Base-by-base conservation (phyloP, 2,888 invertebrate species). In the Agrypnus murinus region DNA sequence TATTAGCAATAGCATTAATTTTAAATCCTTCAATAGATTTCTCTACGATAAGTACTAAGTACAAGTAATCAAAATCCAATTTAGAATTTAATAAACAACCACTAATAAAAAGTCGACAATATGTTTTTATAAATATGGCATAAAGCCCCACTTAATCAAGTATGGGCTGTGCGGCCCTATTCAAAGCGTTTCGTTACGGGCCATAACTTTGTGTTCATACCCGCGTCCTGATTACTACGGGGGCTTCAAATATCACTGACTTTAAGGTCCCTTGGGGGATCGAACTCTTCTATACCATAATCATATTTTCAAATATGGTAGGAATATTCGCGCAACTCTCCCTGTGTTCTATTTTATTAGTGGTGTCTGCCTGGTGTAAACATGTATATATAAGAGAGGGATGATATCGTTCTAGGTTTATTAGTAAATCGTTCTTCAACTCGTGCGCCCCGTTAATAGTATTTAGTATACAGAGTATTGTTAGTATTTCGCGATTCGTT, bases 161-260 rank as follows among this genome's bases (percentile, higher is more conserved):
- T 75, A 73, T 65, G 67, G 73, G 76, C 75, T 75, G 69, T 72
- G 75, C 73, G 73, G 71, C 68, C 69, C 67, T 75, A 77, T 75
- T 80, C 77, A 80, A 78, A 78, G 77, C 76, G 60, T 77, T 75
- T 74, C 82, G 84, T 84, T 82, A 84, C 84, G 84, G 85, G 79
- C 84, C 84, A 84, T 85, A 84, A 84, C 81, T 75, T 74, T 74
- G 78, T 69, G 78, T 75, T 78, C 77, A 78, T 79, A 78, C 78
- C 71, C 74, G 62, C 75, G 79, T 76, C 83, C 82, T 84, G 84
- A 85, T 85, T 84, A 83, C 81, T 77, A 80, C 79, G 79, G 78
- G 85, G 84, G 90, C 86, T 89, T 88, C 89, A 90, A 90, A 90
- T 90, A 90, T 90, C 90, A 90, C 87, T 89, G 90, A 89, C 88